Base-by-base conservation (phyloP, 2,888 invertebrate species). In the Marasmarcha lunaedactyla region DNA sequence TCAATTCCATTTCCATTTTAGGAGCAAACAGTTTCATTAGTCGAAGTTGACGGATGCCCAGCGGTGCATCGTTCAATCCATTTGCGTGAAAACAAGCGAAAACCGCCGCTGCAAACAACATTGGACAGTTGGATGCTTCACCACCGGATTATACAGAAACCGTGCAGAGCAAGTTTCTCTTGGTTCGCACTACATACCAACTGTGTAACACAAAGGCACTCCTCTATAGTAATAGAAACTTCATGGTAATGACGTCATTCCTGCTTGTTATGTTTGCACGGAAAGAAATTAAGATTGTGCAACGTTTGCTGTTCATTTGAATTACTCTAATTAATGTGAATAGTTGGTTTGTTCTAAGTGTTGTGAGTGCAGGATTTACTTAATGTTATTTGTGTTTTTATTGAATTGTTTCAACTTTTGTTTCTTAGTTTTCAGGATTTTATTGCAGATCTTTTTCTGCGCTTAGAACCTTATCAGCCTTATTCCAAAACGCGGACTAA, bases 21-120 rank as follows among this genome's bases (percentile, higher is more conserved):
- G 63, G 69, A 64, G 67, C 64, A 64, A 65, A 70, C 72, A 71
- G 60, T 70, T 71, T 69, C 59, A 63, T 64, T 62, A 60, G 30
- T 3, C 50, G 57, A 65, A 68, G 66, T 71, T 69, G 72, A 67
- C 63, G 63, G 58, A 63, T 66, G 60, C 55, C 69, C 60, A 63
- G 55, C 55, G 56, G 53, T 69, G 66, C 69, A 71, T 68, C 66
- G 64, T 69, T 56, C 65, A 69, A 72, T 70, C 71, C 63, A 70
- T 73, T 72, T 71, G 63, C 62, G 7, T 56, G 57, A 50, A 56
- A 64, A 57, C 52, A 53, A 56, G 59, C 53, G 55, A 57, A 62
- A 63, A 66, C 66, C 62, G 57, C 59, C 44, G 49, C 59, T 50
- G 65, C 63, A 64, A 67, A 70, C 71, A 71, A 71, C 57, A 55